phyloP scores from a whole-genome alignment of 2,888 invertebrate genomes.

The Fragum whitleyi region DNA sequence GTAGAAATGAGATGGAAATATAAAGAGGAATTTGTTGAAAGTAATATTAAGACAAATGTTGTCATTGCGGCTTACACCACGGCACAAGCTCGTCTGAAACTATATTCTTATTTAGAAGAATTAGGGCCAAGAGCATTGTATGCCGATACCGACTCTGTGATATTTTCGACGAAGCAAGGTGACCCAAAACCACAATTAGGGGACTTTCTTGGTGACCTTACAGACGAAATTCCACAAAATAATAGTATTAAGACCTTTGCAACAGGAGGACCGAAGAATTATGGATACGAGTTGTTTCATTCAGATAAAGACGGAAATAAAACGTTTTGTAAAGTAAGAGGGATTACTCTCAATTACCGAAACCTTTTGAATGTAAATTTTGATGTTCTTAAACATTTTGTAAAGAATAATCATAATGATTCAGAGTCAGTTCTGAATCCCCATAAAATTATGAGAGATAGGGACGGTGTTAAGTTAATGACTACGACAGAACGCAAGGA shows the following conservation, averaged over 20 bases:
- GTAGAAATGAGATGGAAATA: conserved; percentile 45
- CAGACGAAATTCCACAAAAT: conserved; percentile 47
- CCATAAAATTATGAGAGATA: conserved; percentile 34
- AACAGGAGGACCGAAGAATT: conserved; percentile 83
- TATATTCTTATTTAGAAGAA: conserved; percentile 20
- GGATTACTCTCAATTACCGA: conserved; percentile 30
- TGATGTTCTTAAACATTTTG: not conserved
- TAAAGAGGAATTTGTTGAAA: conserved; percentile 72
- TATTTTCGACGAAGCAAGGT: conserved; percentile 35
- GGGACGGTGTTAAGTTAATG: not conserved
- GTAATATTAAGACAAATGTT: conserved; percentile 48
- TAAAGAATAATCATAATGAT: not conserved
- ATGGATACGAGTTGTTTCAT: conserved; percentile 69
- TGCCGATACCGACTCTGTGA: conserved; percentile 39
- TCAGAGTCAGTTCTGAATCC: conserved; percentile 26
- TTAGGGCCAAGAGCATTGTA: conserved; percentile 30
- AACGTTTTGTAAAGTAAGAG: conserved; percentile 31
- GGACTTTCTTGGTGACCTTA: conserved; percentile 38
- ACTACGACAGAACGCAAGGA: conserved; percentile 31
- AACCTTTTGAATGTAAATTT: conserved; percentile 29
- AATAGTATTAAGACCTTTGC: conserved; percentile 71
- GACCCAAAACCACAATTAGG: conserved; percentile 40
- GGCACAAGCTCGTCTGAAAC: conserved; percentile 35
- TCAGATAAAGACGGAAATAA: conserved; percentile 36
- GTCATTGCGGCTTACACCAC: conserved; percentile 37